Evolutionary conservation across 2,888 invertebrate genomes (phyloP).

Genomic region (Lepidonotus clava): DNA sequence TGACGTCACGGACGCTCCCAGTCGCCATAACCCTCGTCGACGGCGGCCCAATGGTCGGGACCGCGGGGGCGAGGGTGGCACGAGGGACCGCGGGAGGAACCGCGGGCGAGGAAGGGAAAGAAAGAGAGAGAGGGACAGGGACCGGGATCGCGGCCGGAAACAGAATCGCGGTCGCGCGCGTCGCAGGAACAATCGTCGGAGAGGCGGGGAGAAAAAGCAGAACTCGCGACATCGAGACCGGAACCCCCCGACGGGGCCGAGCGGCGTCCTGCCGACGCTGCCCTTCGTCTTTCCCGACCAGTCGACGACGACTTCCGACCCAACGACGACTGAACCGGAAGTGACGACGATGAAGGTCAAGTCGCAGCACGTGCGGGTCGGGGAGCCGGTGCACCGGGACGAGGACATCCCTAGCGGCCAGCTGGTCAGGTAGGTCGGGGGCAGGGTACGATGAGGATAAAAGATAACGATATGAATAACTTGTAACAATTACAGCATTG

Average conservation of each 20-base stretch:
- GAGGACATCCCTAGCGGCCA: slow-evolving; percentile 14
- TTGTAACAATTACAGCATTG: no score
- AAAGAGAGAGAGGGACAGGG: slow-evolving; percentile 51
- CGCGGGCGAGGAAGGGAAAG: slow-evolving; percentile 37
- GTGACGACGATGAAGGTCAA: not conserved
- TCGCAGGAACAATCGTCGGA: not conserved
- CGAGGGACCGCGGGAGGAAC: not conserved
- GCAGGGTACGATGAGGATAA: no score
- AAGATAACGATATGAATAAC: no score
- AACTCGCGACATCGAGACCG: not conserved
- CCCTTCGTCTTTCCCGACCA: not conserved
- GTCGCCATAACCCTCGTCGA: not conserved
- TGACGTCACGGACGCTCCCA: not conserved
- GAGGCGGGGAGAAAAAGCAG: slow-evolving; percentile 2
- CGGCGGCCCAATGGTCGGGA: not conserved
- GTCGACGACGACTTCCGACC: not conserved
- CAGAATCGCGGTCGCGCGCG: not conserved
- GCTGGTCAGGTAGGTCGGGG: slow-evolving; percentile 24
- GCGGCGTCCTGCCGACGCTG: not conserved
- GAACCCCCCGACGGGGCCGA: no score
- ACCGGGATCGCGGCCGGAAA: not conserved
- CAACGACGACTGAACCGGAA: not conserved
- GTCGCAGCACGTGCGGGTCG: slow-evolving; percentile 5
- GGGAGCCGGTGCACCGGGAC: not conserved
- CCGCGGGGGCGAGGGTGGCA: not conserved